phyloP scores from a whole-genome alignment of 2,888 invertebrate genomes.

The Dolichomitus sp. region DNA sequence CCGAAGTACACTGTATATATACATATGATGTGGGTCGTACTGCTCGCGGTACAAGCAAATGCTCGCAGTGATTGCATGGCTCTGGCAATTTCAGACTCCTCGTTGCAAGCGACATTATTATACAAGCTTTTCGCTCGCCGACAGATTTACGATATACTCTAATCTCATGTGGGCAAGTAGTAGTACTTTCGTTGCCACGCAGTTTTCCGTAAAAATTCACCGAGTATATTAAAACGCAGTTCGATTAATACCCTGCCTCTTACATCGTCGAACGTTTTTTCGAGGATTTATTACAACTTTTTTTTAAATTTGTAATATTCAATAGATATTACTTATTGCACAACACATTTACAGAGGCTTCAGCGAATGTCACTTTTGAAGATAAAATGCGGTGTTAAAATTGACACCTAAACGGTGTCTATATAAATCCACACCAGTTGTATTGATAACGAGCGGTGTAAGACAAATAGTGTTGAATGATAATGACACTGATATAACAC shows the following conservation, averaged over 20 bases:
- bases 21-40: neutral
- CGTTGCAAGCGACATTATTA: constrained; percentile 35
- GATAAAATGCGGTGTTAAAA: too few species aligned
- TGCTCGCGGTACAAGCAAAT: neutral
- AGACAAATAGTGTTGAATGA: too few species aligned
- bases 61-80: constrained; percentile 40
- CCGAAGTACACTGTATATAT: neutral
- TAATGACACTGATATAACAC: too few species aligned
- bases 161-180: constrained; percentile 25
- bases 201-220: constrained; percentile 12
- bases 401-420: too few species aligned
- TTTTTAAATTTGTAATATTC: neutral
- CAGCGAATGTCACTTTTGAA: too few species aligned
- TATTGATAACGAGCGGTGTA: too few species aligned
- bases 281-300: neutral
- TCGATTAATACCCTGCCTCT: neutral
- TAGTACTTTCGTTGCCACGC: constrained; percentile 24
- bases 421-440: too few species aligned
- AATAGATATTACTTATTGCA: too few species aligned
- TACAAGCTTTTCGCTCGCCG: constrained; percentile 37
- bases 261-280: neutral
- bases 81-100: constrained; percentile 32
- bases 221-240: neutral
- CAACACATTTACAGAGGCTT: too few species aligned
- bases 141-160: constrained; percentile 48